These are phyloP conservation scores for Stomatorhinus ivindoensis DNA, from an alignment of 2,113 vertebrate genomes.

Conservation along the genomic window DNA sequence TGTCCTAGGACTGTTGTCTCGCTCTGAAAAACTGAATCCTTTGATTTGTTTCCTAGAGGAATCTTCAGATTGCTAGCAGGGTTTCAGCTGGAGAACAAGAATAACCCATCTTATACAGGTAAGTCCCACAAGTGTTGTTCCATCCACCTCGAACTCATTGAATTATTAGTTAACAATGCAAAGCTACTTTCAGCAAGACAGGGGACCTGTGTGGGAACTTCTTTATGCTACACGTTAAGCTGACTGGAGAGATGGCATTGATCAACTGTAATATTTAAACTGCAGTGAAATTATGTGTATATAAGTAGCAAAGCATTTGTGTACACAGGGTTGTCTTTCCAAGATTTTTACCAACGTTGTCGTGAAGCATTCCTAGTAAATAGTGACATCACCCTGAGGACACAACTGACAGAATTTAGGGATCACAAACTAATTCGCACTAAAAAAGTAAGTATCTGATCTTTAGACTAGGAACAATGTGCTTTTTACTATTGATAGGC, in stretches of 20 bases:
- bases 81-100: slow-evolving; percentile 88
- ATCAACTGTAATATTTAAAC: background rate
- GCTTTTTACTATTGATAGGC: too few species aligned
- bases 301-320: background rate
- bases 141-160: background rate
- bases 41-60: slow-evolving; percentile 59
- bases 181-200: background rate
- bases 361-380: slow-evolving; percentile 94
- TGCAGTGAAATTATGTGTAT: background rate
- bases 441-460: slow-evolving; percentile 70
- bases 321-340: slow-evolving; percentile 83
- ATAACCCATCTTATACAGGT: slow-evolving; percentile 83
- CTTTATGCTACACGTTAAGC: background rate
- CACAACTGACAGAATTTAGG: slow-evolving; percentile 92
- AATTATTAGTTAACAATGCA: background rate
- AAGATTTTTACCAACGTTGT: slow-evolving; percentile 97
- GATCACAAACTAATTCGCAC: slow-evolving; percentile 92
- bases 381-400: slow-evolving; percentile 89
- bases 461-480: background rate
- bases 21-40: background rate
- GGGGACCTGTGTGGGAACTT: background rate
- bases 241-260: background rate
- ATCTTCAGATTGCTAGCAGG: slow-evolving; percentile 88
- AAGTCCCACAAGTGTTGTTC: background rate
- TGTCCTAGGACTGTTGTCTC: background rate